Base-by-base conservation (phyloP, 2,888 invertebrate genomes). In the Dynastes maya region DNA sequence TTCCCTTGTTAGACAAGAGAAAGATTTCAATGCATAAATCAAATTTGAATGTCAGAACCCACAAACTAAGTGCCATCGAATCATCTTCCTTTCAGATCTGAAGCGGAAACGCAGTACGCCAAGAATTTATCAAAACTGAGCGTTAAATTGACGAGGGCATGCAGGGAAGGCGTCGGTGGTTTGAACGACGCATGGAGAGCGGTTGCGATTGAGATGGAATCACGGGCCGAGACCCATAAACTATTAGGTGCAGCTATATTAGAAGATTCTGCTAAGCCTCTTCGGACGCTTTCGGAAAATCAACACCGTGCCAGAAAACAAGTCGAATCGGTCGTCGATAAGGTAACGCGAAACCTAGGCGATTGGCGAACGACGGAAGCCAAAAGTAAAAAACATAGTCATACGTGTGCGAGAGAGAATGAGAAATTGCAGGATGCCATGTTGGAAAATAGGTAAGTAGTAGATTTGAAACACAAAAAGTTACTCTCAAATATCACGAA, bases 131-230 rank as follows among this genome's bases (percentile, higher is more conserved):
- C 95, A 79, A 97, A 97, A 90, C 91, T 97, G 84, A 96, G 97
- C 81, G 91, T 92, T 63, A 98, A 97, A 90, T 90, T 97, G 82
- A 92, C 94, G 84, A 95, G 97, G 89, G 95, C 96, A 0, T 95
- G 95, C 88, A 92, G 95, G 80, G 95, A 95, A 85, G 92, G 94
- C 82, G 91, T 94, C 53, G 95, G 95, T 71, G 93, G 95, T 71
- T 92, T 97, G 84, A 94, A 95, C 83, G 95, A 97, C 84, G 96
- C 97, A 76, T 98, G 97, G 97, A 95, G 96, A 89, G 93, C 95
- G 82, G 96, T 97, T 80, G 97, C 96, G 72, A 90, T 94, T n/a
- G 97, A 97, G 89, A 95, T 98, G 94, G 98, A 98, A 88, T 93
- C 95, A 82, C 95, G 97, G 85, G 95, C 97, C 51, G 97, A 98